phyloP scores from a whole-genome alignment of 2,888 invertebrate species.

The Eupithecia abbreviata region DNA sequence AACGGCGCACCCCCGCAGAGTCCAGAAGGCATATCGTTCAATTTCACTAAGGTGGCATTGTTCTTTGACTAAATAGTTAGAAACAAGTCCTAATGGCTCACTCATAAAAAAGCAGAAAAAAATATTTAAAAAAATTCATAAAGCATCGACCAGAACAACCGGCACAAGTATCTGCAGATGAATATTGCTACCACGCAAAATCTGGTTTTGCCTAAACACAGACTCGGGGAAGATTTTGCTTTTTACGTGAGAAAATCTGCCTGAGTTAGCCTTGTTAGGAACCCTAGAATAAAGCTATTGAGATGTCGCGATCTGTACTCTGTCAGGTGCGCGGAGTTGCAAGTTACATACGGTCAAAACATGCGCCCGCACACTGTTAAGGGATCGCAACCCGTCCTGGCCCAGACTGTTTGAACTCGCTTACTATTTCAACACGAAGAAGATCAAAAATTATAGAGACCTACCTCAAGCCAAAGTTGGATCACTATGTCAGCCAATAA shows the following conservation, averaged over 20 bases:
- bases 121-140: no score
- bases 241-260: not conserved
- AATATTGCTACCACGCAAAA: not conserved
- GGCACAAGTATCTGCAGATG: no score
- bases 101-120: not conserved
- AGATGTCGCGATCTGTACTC: conserved; percentile 17
- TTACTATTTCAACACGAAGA: conserved; percentile 28
- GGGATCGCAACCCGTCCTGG: conserved; percentile 53
- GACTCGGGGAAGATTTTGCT: not conserved
- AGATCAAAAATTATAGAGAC: not conserved
- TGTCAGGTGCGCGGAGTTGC: conserved; percentile 48
- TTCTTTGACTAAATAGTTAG: not conserved
- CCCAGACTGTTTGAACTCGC: conserved; percentile 39
- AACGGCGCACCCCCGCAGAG: conserved; percentile 15
- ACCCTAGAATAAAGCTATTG: not conserved
- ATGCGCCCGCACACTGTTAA: conserved; percentile 79
- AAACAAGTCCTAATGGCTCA: not conserved
- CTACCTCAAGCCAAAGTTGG: not conserved
- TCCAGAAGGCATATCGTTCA: not conserved
- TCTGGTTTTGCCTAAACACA: not conserved
- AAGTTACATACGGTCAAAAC: conserved; percentile 75
- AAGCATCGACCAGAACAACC: no score
- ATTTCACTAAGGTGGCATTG: not conserved
- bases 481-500: no score
- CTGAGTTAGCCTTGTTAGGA: not conserved